Percentiles rank a stretch among this genome's conserved stretches.
Evolutionary conservation across 1,140 invertebrate genomes (phyloP).

Genomic region (Micrasema longulum): DNA sequence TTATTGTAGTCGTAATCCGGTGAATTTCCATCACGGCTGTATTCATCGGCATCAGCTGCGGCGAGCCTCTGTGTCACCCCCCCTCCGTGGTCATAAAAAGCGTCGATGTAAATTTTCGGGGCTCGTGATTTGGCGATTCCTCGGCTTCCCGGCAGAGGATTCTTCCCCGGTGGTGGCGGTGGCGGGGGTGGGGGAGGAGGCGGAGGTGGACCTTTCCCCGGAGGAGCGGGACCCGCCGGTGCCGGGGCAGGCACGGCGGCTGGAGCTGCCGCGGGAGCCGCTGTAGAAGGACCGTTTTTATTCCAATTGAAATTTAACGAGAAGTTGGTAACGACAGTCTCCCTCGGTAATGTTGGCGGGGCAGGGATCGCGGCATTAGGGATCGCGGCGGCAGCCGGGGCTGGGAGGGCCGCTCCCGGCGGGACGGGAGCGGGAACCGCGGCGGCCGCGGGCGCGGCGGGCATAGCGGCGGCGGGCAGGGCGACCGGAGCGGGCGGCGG

Average conservation of each 20-base stretch:
- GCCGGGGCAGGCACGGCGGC: conserved; percentile 58
- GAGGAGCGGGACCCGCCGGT: conserved; percentile 57
- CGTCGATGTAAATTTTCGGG: conserved; percentile 65
- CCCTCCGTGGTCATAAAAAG: conserved; percentile 62
- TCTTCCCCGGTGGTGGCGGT: conserved; percentile 53
- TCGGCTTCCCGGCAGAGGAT: conserved; percentile 54
- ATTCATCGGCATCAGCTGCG: conserved; percentile 60
- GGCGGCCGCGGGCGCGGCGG: conserved; percentile 49
- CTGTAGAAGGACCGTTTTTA: conserved; percentile 50
- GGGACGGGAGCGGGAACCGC: conserved; percentile 52
- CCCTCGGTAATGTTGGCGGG: conserved; percentile 56
- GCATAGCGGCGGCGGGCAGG: conserved; percentile 55
- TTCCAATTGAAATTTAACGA: conserved; percentile 53
- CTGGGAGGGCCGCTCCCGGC: conserved; percentile 54
- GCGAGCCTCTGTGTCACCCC: conserved; percentile 61
- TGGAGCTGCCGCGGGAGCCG: conserved; percentile 56
- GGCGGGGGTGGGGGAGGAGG: conserved; percentile 60
- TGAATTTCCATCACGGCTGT: conserved; percentile 35
- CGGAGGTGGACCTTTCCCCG: conserved; percentile 54
- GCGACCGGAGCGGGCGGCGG: conserved; percentile 60
- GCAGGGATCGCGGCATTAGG: conserved; percentile 57
- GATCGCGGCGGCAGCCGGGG: conserved; percentile 49
- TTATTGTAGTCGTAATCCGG: conserved; percentile 48
- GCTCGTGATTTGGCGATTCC: conserved; percentile 57
- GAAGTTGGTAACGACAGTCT: conserved; percentile 49